Evolutionary conservation across 2,113 vertebrate genomes (phyloP).

Genomic region (Hydropotes inermis): DNA sequence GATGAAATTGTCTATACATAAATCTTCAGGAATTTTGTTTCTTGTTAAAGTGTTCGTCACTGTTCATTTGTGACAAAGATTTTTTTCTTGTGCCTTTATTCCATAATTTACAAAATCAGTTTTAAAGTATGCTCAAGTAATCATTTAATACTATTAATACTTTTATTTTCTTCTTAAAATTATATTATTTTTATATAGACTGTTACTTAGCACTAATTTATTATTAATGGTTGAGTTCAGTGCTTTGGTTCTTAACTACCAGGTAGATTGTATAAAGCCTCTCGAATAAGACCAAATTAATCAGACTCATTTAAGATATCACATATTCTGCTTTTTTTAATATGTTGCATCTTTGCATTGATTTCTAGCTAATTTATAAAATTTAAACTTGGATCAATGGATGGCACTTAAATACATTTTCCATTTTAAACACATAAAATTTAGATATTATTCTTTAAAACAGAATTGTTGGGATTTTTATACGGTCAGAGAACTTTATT

Average conservation of each 20-base stretch:
- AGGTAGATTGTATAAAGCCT: not conserved
- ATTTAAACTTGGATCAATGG: not conserved
- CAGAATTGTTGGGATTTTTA: not conserved
- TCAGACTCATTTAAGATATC: not conserved
- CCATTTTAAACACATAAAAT: not conserved
- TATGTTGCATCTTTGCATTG: not conserved
- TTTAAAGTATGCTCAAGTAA: not conserved
- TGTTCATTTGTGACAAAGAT: not conserved
- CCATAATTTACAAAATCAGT: not conserved
- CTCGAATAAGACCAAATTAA: not conserved
- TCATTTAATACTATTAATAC: not conserved
- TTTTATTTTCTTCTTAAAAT: constrained; percentile 1
- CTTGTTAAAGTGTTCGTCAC: not conserved
- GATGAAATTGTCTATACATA: not conserved
- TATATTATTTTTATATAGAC: not conserved
- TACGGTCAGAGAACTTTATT: not conserved
- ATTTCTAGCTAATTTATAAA: not conserved
- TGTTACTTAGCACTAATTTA: not conserved
- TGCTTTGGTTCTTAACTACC: not conserved
- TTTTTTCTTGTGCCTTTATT: not conserved
- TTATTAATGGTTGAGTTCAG: not conserved
- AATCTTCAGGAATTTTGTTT: not conserved
- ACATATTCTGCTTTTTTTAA: not conserved
- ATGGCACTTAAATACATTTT: not conserved
- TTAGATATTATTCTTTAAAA: not conserved